phyloP scores from a whole-genome alignment of 2,888 invertebrate species.

The Sarcophaga caerulescens region DNA sequence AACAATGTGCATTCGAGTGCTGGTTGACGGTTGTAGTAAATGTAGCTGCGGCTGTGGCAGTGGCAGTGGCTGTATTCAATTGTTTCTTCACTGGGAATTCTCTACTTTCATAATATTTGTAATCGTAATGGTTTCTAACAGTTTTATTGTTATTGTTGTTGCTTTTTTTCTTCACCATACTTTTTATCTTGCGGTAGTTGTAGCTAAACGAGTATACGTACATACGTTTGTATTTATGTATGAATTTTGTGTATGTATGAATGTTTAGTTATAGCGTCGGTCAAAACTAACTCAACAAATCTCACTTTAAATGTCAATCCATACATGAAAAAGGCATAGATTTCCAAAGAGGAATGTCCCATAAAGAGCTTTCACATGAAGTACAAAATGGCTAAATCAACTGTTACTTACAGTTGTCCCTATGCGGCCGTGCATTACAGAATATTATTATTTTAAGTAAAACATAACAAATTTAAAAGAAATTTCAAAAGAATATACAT shows the following conservation, averaged over 20 bases:
- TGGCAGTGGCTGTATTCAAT: constrained; percentile 32
- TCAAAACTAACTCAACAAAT: too few relatives aligned
- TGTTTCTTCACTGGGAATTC: constrained; percentile 45
- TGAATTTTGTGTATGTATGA: not conserved
- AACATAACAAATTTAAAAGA: too few relatives aligned
- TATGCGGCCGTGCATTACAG: too few relatives aligned
- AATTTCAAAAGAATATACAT: too few relatives aligned
- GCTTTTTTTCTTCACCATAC: constrained; percentile 1
- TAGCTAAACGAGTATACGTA: not conserved
- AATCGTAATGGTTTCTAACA: constrained; percentile 51
- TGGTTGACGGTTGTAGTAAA: not conserved
- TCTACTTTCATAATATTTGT: constrained; percentile 51
- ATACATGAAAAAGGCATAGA: too few relatives aligned
- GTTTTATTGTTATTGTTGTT: constrained; percentile 1
- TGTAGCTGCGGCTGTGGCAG: not conserved
- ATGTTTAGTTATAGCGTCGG: not conserved
- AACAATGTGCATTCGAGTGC: not conserved
- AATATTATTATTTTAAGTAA: too few relatives aligned
- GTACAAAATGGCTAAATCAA: too few relatives aligned
- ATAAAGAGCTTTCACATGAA: too few relatives aligned
- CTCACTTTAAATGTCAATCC: too few relatives aligned
- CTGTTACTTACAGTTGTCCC: too few relatives aligned
- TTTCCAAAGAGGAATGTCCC: too few relatives aligned
- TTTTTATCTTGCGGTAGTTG: constrained; percentile 31
- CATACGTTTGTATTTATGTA: not conserved